Evolutionary conservation across 2,888 invertebrate species (phyloP), one percentile per base, ranked within the genome.

Genomic region (Erynnis tages): DNA sequence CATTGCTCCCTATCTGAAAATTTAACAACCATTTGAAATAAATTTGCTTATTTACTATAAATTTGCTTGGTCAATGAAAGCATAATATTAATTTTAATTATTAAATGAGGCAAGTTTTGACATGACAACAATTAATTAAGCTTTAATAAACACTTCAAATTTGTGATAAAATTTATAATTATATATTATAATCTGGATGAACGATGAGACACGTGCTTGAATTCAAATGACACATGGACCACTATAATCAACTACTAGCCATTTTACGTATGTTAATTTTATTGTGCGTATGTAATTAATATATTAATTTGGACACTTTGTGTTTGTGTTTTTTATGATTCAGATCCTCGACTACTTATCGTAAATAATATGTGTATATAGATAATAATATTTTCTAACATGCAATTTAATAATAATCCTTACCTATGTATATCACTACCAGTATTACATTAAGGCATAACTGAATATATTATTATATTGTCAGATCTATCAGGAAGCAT

Each of bases 401-500:
- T 84, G 84, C 82, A 79, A 72, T 77, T 73, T 75, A 73, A 65
- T 79, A 76, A 65, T 79, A 77, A 72, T 69, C 54, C 78, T 83
- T 79, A 76, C 59, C 69, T 79, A 81, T 4, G 3, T 35, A 10
- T 73, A 80, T 81, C 74, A 81, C 83, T 85, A 87, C 78, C 73
- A 78, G 70, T 85, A 83, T 82, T 76, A 81, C 73, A 54, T 77
- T 86, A 87, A 85, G 88, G 88, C 88, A 86, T 82, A 86, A 83
- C 76, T 73, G 73, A 84, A 81, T 82, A 76, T 48, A 68, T 72
- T 62, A 83, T 88, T 35, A 35, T 35, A 89, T 89, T 89, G 88
- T 89, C 88, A 80, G 71, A 82, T 83, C 86, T 88, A 88, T 86
- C 80, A 87, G 88, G 88, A 89, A 89, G 88, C 88, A 83, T 84